Base-by-base conservation (phyloP, 2,888 invertebrate species). In the Drosophila prolongata region DNA sequence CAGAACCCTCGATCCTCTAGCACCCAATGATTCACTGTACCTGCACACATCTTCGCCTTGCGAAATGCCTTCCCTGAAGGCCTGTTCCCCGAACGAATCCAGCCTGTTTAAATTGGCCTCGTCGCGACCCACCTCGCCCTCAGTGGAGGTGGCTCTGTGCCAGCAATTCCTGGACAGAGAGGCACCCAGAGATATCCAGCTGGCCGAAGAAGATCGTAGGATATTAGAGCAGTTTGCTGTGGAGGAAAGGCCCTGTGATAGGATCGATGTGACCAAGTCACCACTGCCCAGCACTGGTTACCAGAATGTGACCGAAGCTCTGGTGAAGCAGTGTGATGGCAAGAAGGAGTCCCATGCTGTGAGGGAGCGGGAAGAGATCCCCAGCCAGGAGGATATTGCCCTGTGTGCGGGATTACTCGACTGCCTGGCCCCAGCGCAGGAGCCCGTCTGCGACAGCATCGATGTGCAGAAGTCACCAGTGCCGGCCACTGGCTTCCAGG, bases 11-110 rank as follows among this genome's bases (percentile, higher is more conserved):
- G 75, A 89, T 68, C 87, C 89, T 0, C 59, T 89, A 43, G 81
- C 80, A 0, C 89, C 88, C 11, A 89, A 89, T 42, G 88, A 87
- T 43, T 65, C 76, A 3, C 54, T 89, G 27, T 55, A 76, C 11
- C 58, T 78, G 40, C 71, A 73, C 6, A 61, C 82, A 6, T 65
- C 72, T 0, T 65, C 59, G 11, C 90, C 89, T 4, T 80, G 90
- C 0, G 70, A 75, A 52, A 78, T 90, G 70, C 90, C 90, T 0
- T 52, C 64, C 1, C 42, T 90, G 1, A 68, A 79, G 2, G 44
- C 89, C 73, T 96, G 96, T 80, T 95, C 96, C 6, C 96, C 96
- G 3, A 95, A 96, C 89, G 87, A 89, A 19, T 90, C 90, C 5
- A 90, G 87, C 40, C 80, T 90, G 1, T 90, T 85, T 5, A 90